Evolutionary conservation across 2,888 invertebrate species (phyloP), one percentile per base, ranked within the genome.

Genomic region (Omphaloscelis lunosa): DNA sequence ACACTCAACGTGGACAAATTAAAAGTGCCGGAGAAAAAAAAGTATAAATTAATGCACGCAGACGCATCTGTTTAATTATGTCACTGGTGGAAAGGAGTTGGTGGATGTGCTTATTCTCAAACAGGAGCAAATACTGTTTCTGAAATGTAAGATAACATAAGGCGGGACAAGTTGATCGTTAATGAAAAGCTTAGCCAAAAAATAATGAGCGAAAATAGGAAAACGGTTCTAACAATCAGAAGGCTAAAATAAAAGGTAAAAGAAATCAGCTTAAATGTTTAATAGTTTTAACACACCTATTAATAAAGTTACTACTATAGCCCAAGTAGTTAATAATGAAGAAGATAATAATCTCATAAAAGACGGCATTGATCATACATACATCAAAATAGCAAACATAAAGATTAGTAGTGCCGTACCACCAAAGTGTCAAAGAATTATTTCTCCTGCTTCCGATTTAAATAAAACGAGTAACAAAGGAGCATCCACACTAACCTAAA

Each of bases 31-130:
- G 81, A 73, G 82, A 93, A 93, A 95, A 94, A 90, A 94, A 93
- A 91, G 93, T 92, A 94, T 94, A 95, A 95, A 95, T 96, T 95
- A 95, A 96, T 96, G 95, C 95, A 95, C 95, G 94, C 95, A 91
- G 94, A 93, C 93, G 93, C 92, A 93, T 92, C 93, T 91, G 92
- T 94, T 96, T 96, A 96, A 96, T 96, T 96, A 94, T 94, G 93
- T 92, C 79, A 86, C 75, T 74, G 76, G 72, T 78, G 75, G 72
- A 79, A 87, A 83, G 80, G 68, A 67, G 69, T 7, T n/a, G 74
- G 85, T 87, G 92, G 94, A 93, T 92, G 89, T 72, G 12, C 29
- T 58, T n/a, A n/a, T 56, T n/a, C 11, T 12, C 11, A 51, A 51
- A 51, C 7, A 51, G 8, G 51, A 51, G 8, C 20, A 2, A 6